Base-by-base conservation (phyloP, 2,888 invertebrate species). In the Agrenia bidenticulata region DNA sequence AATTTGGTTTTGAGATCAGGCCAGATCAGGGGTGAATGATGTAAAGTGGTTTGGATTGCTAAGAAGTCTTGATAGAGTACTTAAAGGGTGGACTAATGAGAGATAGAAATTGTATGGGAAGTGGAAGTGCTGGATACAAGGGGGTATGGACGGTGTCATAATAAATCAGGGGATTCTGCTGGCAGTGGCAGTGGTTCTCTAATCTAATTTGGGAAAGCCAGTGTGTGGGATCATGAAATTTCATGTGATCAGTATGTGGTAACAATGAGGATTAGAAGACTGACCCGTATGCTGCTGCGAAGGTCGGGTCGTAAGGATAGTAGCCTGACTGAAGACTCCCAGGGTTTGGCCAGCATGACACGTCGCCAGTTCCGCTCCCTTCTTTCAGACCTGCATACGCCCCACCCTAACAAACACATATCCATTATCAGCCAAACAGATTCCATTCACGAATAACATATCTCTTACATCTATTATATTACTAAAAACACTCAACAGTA, bases 301-400 rank as follows among this genome's bases (percentile, higher is more conserved):
- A 86, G 82, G 93, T 89, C 67, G 93, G 92, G 84, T 94, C 93
- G 83, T 93, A 94, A 76, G 92, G 91, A 84, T 93, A 92, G 78
- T 73, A 73, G 70, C 71, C 90, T 79, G 93, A 90, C 82, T 93
- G 92, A 64, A 93, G 85, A 69, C 92, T 91, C 69, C 92, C 91
- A 72, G 91, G 90, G 77, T 72, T 73, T 59, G 92, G 91, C 93
- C 93, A 93, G 77, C 92, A 91, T 71, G 90, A 87, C 90, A 92
- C 92, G 81, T 93, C 93, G 78, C 89, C 87, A 73, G 89, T 86
- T 72, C 85, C 84, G 81, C 90, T 87, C 73, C 87, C 84, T 80
- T 89, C 89, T 84, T 93, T 93, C 81, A 93, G 83, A 77, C 73
- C 73, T 72, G 72, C 75, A 62, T 76, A 76, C 69, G 74, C 76